phyloP scores from a whole-genome alignment of 2,113 vertebrate species.

The Pica pica region DNA sequence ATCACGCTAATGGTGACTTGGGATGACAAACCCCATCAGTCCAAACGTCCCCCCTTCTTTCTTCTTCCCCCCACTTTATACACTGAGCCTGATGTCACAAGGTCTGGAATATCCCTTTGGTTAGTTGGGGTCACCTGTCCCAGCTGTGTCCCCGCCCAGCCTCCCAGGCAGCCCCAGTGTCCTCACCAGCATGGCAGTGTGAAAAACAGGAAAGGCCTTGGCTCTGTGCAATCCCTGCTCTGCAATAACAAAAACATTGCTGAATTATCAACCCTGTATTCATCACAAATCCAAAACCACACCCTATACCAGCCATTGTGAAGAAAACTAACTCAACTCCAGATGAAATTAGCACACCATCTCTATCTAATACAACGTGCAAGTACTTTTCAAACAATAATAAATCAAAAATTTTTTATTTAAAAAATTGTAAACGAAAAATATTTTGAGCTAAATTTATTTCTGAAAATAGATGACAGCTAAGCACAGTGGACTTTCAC shows the following conservation, averaged over 20 bases:
- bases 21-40: background rate
- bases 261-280: background rate
- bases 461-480: background rate
- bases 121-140: background rate
- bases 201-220: background rate
- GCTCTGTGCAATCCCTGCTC: background rate
- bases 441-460: background rate
- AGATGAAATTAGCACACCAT: background rate
- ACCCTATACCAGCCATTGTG: background rate
- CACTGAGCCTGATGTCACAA: rapidly evolving
- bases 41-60: rapidly evolving
- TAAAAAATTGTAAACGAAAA: background rate
- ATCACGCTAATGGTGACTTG: background rate
- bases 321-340: background rate
- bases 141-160: too few species aligned
- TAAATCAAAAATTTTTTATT: background rate
- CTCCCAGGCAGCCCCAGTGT: background rate
- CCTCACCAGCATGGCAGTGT: rapidly evolving
- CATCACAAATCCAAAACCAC: background rate
- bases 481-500: background rate
- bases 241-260: background rate
- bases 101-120: background rate
- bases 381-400: background rate
- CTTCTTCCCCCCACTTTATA: background rate
- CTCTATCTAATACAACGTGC: background rate